Evolutionary conservation across 2,888 invertebrate species (phyloP).

Genomic region (Hemistola chrysoprasaria): DNA sequence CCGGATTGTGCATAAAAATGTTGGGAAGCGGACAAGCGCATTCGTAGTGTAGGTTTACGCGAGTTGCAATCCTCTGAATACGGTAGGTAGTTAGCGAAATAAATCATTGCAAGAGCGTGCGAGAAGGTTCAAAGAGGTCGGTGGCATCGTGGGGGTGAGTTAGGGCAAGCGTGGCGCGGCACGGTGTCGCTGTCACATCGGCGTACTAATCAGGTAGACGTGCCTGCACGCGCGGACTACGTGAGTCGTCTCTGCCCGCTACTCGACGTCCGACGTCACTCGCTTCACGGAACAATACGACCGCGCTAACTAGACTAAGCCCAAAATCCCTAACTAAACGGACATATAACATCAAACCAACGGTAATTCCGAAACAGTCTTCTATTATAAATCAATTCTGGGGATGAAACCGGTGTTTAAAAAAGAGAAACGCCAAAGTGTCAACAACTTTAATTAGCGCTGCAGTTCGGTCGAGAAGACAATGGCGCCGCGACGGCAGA

Average conservation of each 20-base stretch:
- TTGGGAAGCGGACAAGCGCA: constrained; percentile 11
- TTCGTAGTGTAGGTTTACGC: constrained; percentile 11
- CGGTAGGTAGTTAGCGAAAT: constrained; percentile 36
- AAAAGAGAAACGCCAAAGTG: constrained; percentile 59
- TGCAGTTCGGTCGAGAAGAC: constrained; percentile 75
- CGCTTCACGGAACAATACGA: constrained; percentile 17
- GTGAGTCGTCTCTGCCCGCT: constrained; percentile 25
- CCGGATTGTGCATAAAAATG: constrained; percentile 14
- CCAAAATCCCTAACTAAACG: no score
- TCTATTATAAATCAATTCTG: constrained; percentile 37
- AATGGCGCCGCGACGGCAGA: constrained; percentile 75
- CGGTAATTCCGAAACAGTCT: constrained; percentile 1
- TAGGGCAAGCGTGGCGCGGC: constrained; percentile 24
- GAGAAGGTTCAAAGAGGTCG: constrained; percentile 37
- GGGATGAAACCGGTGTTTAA: constrained; percentile 45
- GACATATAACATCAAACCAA: no score
- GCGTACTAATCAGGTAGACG: constrained; percentile 63
- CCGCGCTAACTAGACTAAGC: constrained; percentile 17
- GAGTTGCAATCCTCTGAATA: constrained; percentile 31
- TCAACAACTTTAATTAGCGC: constrained; percentile 79
- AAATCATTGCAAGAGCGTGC: constrained; percentile 42
- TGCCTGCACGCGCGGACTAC: constrained; percentile 49
- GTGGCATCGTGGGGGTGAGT: constrained; percentile 15
- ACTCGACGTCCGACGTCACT: constrained; percentile 25
- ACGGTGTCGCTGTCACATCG: constrained; percentile 50